phyloP scores from a whole-genome alignment of 2,888 invertebrate species.

The Vannuccia rotundouncinata region DNA sequence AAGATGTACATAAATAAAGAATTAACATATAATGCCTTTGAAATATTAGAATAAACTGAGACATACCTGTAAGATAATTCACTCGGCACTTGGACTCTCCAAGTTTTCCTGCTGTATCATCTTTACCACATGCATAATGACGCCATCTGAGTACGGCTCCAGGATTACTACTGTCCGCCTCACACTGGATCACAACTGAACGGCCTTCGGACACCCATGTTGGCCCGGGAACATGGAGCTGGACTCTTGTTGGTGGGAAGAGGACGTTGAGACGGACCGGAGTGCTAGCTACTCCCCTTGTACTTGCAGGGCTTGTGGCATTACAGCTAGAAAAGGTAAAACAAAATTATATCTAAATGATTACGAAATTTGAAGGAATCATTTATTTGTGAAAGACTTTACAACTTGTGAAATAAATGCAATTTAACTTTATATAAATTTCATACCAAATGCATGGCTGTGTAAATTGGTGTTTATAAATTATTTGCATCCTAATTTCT shows the following conservation, averaged over 20 bases:
- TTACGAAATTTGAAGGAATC: too few species aligned
- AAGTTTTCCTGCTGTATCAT: neutral
- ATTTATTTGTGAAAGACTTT: too few species aligned
- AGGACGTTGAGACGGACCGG: conserved; percentile 6
- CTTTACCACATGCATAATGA: neutral
- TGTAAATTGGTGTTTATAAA: too few species aligned
- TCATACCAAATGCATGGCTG: too few species aligned
- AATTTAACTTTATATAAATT: too few species aligned
- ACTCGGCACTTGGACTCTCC: neutral
- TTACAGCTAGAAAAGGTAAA: neutral
- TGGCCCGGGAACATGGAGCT: neutral
- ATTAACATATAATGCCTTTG: too few species aligned
- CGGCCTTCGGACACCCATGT: neutral
- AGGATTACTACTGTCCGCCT: neutral
- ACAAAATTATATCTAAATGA: neutral
- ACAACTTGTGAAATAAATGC: too few species aligned
- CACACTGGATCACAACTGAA: neutral
- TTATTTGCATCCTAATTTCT: too few species aligned
- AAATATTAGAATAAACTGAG: too few species aligned
- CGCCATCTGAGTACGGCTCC: neutral
- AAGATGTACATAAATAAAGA: neutral
- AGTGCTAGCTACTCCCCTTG: neutral
- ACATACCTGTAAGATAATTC: neutral
- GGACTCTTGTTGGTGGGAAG: neutral
- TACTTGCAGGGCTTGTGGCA: neutral